Evolutionary conservation across 2,888 invertebrate species (phyloP), one percentile per base, ranked within the genome.

Genomic region (Torymus texanus): DNA sequence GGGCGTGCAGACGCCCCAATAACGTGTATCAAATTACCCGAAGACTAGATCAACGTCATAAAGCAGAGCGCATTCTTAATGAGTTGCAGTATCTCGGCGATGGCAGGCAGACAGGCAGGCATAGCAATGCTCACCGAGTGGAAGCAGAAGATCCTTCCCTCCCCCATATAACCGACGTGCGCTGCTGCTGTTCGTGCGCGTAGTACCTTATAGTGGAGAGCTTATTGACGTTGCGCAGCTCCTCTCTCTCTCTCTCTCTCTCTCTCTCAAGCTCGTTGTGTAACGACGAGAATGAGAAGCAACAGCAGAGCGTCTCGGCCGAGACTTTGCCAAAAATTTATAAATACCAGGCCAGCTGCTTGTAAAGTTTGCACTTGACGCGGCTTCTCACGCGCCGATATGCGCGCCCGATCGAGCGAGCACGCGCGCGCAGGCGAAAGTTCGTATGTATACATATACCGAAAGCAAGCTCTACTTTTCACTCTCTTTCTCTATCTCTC

Each of bases 311-410:
- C 14, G 63, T 67, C 58, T 58, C 70, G 58, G 56, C 68, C 66
- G 62, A 56, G 24, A 62, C n/a, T 80, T 76, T 80, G 75, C 75
- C 79, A 80, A 76, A 79, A 80, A 80, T 72, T 76, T 80, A 80
- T 72, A 80, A 80, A 80, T 80, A 80, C 72, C 66, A 61, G 21
- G 53, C 21, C 74, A 24, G 24, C 24, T 68, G 72, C 63, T 59
- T 62, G 41, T 53, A 66, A 75, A 75, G 62, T 72, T 75, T 79
- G 65, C 70, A 73, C 75, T 73, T 71, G 73, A 72, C 55, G 62
- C 53, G 41, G 8, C 5, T 41, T 41, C 41, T 41, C 41, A 41
- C 8, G 41, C 41, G 41, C 41, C 41, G 21, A 21, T 21, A 21
- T 21, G 41, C 41, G 3, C 29, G 29, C 29, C 8, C 29, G 29